Evolutionary conservation across 2,888 invertebrate species (phyloP).

Genomic region (Andrena bicolor): DNA sequence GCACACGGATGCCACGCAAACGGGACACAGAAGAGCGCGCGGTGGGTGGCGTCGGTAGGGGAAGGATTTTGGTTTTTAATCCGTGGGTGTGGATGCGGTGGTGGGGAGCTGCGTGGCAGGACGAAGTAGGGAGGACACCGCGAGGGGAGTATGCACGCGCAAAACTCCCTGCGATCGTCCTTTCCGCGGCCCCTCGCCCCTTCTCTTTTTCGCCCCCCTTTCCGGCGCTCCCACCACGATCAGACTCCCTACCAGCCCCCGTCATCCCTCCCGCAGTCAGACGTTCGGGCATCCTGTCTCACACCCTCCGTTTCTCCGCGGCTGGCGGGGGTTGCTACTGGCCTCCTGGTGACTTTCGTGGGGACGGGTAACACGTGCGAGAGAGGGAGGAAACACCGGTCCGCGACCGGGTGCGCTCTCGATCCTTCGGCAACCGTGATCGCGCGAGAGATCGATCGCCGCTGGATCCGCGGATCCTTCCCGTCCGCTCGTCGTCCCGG

Average conservation of each 20-base stretch:
- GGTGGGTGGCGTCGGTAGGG: constrained; percentile 52
- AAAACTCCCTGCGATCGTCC: constrained; percentile 37
- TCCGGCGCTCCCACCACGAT: constrained; percentile 45
- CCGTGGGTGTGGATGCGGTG: constrained; percentile 80
- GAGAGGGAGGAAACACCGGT: constrained; percentile 60
- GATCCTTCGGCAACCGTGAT: neutral
- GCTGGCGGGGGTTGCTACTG: constrained; percentile 69
- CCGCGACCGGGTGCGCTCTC: constrained; percentile 41
- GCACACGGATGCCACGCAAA: constrained; percentile 24
- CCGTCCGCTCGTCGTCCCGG: neutral
- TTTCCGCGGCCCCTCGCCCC: constrained; percentile 16
- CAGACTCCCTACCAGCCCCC: constrained; percentile 32
- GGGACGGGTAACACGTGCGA: constrained; percentile 80
- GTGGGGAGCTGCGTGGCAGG: constrained; percentile 62
- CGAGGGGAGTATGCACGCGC: constrained; percentile 52
- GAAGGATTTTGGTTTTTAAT: constrained; percentile 82
- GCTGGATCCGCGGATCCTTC: constrained; percentile 15
- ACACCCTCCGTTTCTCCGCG: constrained; percentile 59
- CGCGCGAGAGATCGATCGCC: too few species aligned
- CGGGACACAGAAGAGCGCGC: constrained; percentile 8
- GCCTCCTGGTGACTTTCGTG: constrained; percentile 78
- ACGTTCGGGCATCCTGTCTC: constrained; percentile 62
- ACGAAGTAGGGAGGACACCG: constrained; percentile 60
- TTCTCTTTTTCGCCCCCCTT: constrained; percentile 39
- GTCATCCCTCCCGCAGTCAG: constrained; percentile 54